A percentile compares a stretch with the other conserved stretches of the same genome.
These are phyloP conservation scores for Atherinosoma microstoma DNA, from an alignment of 2,797 vertebrate species.

Conservation along the genomic window DNA sequence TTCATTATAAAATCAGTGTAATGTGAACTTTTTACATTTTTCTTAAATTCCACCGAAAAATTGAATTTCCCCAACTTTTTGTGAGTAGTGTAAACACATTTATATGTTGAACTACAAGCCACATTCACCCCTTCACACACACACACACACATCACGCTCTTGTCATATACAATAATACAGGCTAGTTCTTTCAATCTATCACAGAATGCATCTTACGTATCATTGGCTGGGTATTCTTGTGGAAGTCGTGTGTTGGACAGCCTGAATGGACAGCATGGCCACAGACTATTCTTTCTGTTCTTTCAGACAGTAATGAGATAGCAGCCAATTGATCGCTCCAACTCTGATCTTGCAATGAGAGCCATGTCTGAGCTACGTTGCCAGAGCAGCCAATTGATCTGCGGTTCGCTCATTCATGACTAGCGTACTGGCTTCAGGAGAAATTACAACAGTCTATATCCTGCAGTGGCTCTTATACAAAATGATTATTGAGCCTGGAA, in stretches of 20 bases:
- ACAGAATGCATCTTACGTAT: neutral
- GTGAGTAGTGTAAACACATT: no score
- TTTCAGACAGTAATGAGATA: conserved; percentile 60
- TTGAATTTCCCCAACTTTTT: no score
- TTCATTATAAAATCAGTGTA: no score
- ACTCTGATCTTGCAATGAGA: conserved; percentile 54
- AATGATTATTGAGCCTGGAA: conserved; percentile 16
- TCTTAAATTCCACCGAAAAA: no score
- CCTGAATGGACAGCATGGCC: conserved; percentile 12
- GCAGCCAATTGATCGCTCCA: conserved; percentile 55
- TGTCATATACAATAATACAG: no score
- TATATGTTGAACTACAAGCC: no score
- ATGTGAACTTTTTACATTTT: no score
- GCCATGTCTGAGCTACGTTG: conserved; percentile 52
- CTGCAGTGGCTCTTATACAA: neutral
- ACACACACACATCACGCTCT: no score
- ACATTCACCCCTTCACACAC: no score
- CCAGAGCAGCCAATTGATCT: conserved; percentile 55
- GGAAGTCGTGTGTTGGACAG: conserved; percentile 23
- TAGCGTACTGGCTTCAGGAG: conserved; percentile 10
- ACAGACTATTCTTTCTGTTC: conserved; percentile 16
- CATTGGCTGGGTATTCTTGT: neutral
- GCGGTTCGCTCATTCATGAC: conserved; percentile 51
- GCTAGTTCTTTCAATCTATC: no score
- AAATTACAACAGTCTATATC: conserved; percentile 15